Evolutionary conservation across 2,113 vertebrate genomes (phyloP), one percentile per base, ranked within the genome.

Genomic region (Mobula birostris): DNA sequence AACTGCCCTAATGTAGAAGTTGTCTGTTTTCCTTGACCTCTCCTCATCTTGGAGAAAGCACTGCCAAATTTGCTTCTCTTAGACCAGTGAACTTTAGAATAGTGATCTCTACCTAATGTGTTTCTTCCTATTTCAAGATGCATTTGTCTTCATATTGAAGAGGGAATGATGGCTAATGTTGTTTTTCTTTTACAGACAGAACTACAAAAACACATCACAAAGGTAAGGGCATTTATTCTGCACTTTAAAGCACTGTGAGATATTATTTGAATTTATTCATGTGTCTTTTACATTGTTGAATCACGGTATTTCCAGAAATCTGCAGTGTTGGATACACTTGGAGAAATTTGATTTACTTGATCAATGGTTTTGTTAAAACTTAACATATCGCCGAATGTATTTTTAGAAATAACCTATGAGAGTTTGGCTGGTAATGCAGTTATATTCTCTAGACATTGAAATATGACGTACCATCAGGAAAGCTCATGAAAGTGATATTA

Each of bases 141-240:
- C 12, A 61, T 87, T 87, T 93, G 68, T 74, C 27, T 90, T 90
- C 17, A 19, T 90, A n/a, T 15, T 74, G 40, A 93, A 74, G 40
- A 40, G 68, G 4, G 12, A 15, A 56, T 11, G 19, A 76, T 70
- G 72, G 91, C 70, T 76, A 93, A 93, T 93, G 24, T 74, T 74
- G 56, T 2, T 74, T 76, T 93, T 76, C 72, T 93, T 56, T 93
- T 93, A 29, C 91, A 93, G 91, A 93, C 91, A 93, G 91, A 93
- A 93, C 27, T 93, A 93, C 70, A 93, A 76, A 93, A 93, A 48
- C 91, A 93, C 91, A 48, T 93, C 91, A 48, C 91, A 93, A 56
- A 93, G 91, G 91, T 93, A 93, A 93, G 91, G 70, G 68, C 36
- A 74, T 74, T 70, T 76, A 56, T 21, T 29, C 7, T 27, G 24